Evolutionary conservation across 2,888 invertebrate genomes (phyloP).

Genomic region (Drosophila falleni): DNA sequence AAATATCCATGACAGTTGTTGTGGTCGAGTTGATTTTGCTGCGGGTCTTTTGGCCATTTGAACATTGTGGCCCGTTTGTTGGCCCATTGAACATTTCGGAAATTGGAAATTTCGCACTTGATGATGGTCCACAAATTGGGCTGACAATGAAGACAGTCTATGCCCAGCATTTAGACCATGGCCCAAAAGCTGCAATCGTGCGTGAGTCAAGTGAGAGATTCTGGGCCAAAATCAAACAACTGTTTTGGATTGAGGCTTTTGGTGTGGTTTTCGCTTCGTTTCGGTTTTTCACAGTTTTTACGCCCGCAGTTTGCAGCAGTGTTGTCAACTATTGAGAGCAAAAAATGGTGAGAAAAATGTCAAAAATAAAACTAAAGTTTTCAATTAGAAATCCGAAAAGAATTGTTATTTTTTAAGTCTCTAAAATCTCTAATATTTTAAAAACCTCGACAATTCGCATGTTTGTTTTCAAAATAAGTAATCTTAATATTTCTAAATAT

Average conservation of each 20-base stretch:
- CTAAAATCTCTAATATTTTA: too few species aligned
- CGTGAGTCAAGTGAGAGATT: constrained; percentile 31
- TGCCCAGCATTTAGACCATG: constrained; percentile 1
- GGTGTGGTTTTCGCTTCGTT: constrained; percentile 48
- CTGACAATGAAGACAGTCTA: constrained; percentile 63
- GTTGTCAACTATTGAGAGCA: neutral
- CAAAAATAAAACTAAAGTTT: neutral
- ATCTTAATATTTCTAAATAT: too few species aligned
- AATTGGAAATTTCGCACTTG: constrained; percentile 86
- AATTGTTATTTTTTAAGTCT: too few species aligned
- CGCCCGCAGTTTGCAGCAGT: constrained; percentile 34
- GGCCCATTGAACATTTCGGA: constrained; percentile 86
- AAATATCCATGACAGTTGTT: constrained; percentile 63
- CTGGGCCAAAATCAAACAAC: constrained; percentile 34
- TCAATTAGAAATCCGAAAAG: too few species aligned
- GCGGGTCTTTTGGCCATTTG: constrained; percentile 61
- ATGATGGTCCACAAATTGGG: constrained; percentile 78
- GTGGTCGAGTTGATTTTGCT: constrained; percentile 54
- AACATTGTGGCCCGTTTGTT: constrained; percentile 71
- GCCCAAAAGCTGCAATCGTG: constrained; percentile 36
- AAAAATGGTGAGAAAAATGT: neutral
- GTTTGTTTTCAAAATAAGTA: too few species aligned
- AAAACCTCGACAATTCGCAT: too few species aligned
- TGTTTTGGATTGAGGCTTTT: constrained; percentile 28
- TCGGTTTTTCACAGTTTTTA: constrained; percentile 21